These are phyloP conservation scores for Sesia apiformis DNA, from an alignment of 2,888 invertebrate genomes.

Conservation along the genomic window DNA sequence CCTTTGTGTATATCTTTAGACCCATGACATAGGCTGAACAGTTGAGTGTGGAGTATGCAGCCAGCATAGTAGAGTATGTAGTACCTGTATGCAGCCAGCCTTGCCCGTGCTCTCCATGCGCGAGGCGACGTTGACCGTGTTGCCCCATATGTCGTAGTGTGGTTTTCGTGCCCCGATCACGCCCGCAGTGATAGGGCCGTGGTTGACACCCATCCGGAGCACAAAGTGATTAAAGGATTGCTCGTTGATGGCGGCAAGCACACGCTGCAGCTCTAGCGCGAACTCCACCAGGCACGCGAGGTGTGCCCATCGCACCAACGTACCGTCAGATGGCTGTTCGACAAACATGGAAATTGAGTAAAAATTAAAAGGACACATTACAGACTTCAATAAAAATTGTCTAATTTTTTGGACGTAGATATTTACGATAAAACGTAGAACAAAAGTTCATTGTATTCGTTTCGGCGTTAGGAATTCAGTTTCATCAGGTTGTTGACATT, in stretches of 20 bases:
- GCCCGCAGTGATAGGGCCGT: slow-evolving; percentile 96
- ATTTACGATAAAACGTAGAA: too few relatives aligned
- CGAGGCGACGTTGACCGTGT: slow-evolving; percentile 97
- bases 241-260: slow-evolving; percentile 93
- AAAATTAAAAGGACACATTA: too few relatives aligned
- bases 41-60: not conserved
- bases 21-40: not conserved
- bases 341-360: too few relatives aligned
- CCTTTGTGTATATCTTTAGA: not conserved
- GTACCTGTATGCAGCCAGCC: slow-evolving; percentile 93
- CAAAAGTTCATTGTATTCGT: too few relatives aligned
- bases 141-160: slow-evolving; percentile 98
- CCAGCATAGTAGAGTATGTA: not conserved
- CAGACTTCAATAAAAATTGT: too few relatives aligned
- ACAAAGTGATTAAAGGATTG: slow-evolving; percentile 97
- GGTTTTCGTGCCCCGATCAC: slow-evolving; percentile 96
- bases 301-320: slow-evolving; percentile 87
- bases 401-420: too few relatives aligned
- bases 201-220: slow-evolving; percentile 94
- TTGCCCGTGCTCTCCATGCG: slow-evolving; percentile 99
- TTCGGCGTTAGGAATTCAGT: too few relatives aligned
- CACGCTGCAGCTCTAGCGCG: slow-evolving; percentile 90
- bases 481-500: too few relatives aligned
- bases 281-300: slow-evolving; percentile 90
- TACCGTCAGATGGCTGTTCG: slow-evolving; percentile 80